Conservation (phyloP, 2,113 vertebrate genomes). For the Numida meleagris region DNA sequence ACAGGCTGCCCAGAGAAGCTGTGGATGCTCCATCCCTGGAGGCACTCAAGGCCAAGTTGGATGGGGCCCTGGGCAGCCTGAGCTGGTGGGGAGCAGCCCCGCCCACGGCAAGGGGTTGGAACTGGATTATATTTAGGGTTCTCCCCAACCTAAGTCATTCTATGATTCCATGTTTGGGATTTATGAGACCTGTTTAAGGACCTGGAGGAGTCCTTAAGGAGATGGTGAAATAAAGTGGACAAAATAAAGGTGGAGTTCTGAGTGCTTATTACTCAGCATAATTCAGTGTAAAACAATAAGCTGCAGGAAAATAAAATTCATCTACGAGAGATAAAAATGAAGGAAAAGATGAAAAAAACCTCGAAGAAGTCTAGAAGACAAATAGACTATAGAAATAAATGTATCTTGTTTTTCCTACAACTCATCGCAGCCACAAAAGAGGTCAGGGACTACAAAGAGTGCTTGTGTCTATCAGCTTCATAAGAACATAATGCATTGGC, state of each 20-base stretch:
- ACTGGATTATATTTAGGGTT: no score
- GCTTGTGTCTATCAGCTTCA: not conserved
- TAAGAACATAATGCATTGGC: not conserved
- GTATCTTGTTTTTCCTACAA: not conserved
- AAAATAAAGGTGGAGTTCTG: not conserved
- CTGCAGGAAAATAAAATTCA: not conserved
- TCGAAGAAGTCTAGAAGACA: not conserved
- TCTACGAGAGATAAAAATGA: not conserved
- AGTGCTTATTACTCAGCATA: not conserved
- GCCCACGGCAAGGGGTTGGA: no score
- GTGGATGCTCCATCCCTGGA: no score
- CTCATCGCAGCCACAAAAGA: not conserved
- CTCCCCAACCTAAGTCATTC: no score
- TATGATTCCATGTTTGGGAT: no score
- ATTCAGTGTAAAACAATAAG: not conserved
- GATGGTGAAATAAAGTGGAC: accelerated
- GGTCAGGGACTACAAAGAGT: not conserved
- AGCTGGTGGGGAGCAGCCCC: no score
- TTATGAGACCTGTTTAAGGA: accelerated
- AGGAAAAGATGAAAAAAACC: not conserved
- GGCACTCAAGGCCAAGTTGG: no score
- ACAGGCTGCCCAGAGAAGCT: no score
- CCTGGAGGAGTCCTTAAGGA: not conserved
- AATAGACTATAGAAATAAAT: not conserved
- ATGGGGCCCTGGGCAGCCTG: no score